phyloP scores from a whole-genome alignment of 2,888 invertebrate genomes.

The Drosophila austrosaltans region DNA sequence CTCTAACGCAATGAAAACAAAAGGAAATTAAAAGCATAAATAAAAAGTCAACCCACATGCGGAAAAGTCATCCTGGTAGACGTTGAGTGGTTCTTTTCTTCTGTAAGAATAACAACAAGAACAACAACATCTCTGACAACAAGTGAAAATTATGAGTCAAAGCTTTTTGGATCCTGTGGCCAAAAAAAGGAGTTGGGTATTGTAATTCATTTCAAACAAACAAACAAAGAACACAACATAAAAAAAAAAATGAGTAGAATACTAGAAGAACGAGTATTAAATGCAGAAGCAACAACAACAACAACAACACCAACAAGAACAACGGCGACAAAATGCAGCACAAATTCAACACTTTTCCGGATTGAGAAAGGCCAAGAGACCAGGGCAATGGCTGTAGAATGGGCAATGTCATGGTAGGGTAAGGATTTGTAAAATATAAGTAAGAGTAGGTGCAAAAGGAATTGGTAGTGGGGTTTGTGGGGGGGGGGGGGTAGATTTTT shows the following conservation, averaged over 20 bases:
- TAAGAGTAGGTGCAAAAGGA: not conserved
- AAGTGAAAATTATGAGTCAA: slow-evolving; percentile 68
- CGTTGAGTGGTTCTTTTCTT: slow-evolving; percentile 27
- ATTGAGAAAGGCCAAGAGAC: slow-evolving; percentile 6
- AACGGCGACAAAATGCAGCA: slow-evolving; percentile 67
- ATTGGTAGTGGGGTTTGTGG: too few relatives aligned
- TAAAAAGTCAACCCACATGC: slow-evolving; percentile 56
- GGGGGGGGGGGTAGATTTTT: slow-evolving; percentile 11
- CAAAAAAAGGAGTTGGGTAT: slow-evolving; percentile 61
- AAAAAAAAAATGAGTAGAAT: slow-evolving; percentile 18
- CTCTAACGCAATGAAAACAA: slow-evolving; percentile 58
- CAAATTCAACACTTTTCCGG: slow-evolving; percentile 72
- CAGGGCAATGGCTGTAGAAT: slow-evolving; percentile 1
- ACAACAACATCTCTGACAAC: slow-evolving; percentile 29
- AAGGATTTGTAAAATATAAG: not conserved
- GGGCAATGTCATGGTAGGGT: slow-evolving; percentile 6
- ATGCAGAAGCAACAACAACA: slow-evolving; percentile 42
- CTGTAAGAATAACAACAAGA: slow-evolving; percentile 17
- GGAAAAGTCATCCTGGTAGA: slow-evolving; percentile 24
- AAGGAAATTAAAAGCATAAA: slow-evolving; percentile 79
- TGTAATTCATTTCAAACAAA: slow-evolving; percentile 65
- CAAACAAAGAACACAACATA: slow-evolving; percentile 21
- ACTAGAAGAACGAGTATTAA: slow-evolving; percentile 57
- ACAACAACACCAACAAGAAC: slow-evolving; percentile 36
- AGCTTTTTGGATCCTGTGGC: slow-evolving; percentile 47